Conservation (phyloP, 1,140 invertebrate species). For the Lepidurus packardi region DNA sequence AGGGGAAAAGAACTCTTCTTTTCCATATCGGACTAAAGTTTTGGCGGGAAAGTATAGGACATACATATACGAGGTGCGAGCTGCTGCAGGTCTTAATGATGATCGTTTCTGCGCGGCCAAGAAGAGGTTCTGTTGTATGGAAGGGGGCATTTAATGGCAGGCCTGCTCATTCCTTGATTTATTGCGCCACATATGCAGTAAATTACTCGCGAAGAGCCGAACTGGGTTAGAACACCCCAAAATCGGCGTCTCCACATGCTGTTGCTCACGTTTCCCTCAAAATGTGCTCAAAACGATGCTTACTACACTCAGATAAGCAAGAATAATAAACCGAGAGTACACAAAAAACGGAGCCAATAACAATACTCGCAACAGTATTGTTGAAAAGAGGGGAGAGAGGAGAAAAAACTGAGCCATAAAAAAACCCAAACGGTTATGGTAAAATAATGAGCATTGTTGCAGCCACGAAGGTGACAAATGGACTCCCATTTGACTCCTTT, state of each 20-base stretch:
- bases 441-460: slow-evolving; percentile 15
- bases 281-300: not conserved
- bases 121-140: slow-evolving; percentile 12
- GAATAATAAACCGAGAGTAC: slow-evolving; percentile 1
- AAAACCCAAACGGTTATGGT: not conserved
- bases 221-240: slow-evolving; percentile 6
- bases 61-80: not conserved
- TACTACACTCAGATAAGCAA: slow-evolving; percentile 3
- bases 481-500: slow-evolving; percentile 1
- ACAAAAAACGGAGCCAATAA: not conserved
- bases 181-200: slow-evolving; percentile 21
- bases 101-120: slow-evolving; percentile 17
- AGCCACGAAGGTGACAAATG: slow-evolving; percentile 5
- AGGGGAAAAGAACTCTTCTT: not conserved
- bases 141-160: not conserved
- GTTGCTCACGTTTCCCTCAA: not conserved
- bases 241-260: not conserved
- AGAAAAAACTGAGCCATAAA: not conserved
- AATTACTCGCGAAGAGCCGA: slow-evolving; percentile 18
- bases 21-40: not conserved
- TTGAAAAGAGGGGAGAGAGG: not conserved
- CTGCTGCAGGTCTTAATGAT: slow-evolving; percentile 13
- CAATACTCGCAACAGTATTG: slow-evolving; percentile 5
- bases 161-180: slow-evolving; percentile 10
- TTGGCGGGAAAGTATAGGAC: not conserved